Base-by-base conservation (phyloP, 2,797 vertebrate species). In the Semotilus atromaculatus region DNA sequence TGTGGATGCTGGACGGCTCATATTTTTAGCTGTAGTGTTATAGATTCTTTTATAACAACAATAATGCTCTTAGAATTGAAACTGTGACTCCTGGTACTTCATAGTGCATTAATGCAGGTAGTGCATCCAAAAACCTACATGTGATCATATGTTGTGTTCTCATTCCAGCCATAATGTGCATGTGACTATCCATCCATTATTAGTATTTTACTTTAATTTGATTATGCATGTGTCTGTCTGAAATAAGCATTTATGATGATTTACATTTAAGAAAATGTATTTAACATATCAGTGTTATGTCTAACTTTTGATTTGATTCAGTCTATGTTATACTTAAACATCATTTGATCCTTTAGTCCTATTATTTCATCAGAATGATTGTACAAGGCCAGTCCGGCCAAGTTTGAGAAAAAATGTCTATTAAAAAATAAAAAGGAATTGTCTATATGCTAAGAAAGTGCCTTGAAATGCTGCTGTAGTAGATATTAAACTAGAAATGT, bases 231-330 rank as follows among this genome's bases (percentile, higher is more conserved):
- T 23, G 16, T 40, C 5, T 7, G 13, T 73, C 16, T 23, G n/a
- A 16, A 38, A 19, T 23, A 31, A 60, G 4, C 7, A 64, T 34
- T 62, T 36, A 36, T 36, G 3, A 68, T 45, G 14, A 36, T 82
- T 36, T 73, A 45, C 38, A 29, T 36, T n/a, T 62, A 18, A 62
- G 40, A 48, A 9, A 62, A 60, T 62, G 14, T 48, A 21, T 45
- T n/a, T 64, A 51, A 64, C 68, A 45, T 72, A 60, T 82, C 53
- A 64, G 81, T 74, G 71, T 73, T 82, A 45, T 45, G n/a, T 43
- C 9, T 38, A 58, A 60, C 6, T 29, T 79, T 48, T 48, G 3
- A 58, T 43, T 16, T 80, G 3, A 80, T 36, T 73, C 40, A 38
- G 31, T 62, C 26, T 82, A 18, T 53, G 5, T 38, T 29, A 7